phyloP scores from a whole-genome alignment of 2,888 invertebrate species.

The Melitaea athalia region DNA sequence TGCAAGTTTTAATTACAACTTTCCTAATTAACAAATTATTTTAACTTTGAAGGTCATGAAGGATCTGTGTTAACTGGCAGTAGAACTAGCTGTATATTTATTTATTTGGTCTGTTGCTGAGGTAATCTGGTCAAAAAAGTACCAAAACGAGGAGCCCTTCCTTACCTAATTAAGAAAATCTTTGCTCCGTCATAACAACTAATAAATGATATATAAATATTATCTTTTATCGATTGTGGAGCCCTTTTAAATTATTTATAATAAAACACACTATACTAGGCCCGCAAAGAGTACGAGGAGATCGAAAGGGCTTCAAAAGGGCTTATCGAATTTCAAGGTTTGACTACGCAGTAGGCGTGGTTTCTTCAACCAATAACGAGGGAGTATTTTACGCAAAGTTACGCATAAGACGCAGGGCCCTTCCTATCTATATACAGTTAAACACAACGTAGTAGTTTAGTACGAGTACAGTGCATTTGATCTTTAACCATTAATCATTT shows the following conservation, averaged over 20 bases:
- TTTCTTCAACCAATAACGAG: slow-evolving; percentile 67
- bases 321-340: slow-evolving; percentile 73
- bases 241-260: slow-evolving; percentile 83
- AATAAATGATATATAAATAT: slow-evolving; percentile 17
- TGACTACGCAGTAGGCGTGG: slow-evolving; percentile 78
- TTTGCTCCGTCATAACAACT: background rate
- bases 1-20: background rate
- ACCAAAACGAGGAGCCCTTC: background rate
- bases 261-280: slow-evolving; percentile 81
- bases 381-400: slow-evolving; percentile 67
- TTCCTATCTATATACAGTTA: slow-evolving; percentile 35
- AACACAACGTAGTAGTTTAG: background rate
- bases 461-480: background rate
- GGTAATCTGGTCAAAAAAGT: background rate
- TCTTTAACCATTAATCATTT: background rate
- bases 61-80: no score
- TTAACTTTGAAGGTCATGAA: background rate
- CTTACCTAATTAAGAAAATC: background rate
- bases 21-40: background rate
- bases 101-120: slow-evolving; percentile 5
- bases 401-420: slow-evolving; percentile 59
- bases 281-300: slow-evolving; percentile 65
- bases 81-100: slow-evolving; percentile 12
- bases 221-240: slow-evolving; percentile 42
- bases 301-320: slow-evolving; percentile 72